A percentile compares a stretch with the other conserved stretches of the same genome.
Evolutionary conservation across 1,140 invertebrate species (phyloP).

Genomic region (Neuroterus valhalla): DNA sequence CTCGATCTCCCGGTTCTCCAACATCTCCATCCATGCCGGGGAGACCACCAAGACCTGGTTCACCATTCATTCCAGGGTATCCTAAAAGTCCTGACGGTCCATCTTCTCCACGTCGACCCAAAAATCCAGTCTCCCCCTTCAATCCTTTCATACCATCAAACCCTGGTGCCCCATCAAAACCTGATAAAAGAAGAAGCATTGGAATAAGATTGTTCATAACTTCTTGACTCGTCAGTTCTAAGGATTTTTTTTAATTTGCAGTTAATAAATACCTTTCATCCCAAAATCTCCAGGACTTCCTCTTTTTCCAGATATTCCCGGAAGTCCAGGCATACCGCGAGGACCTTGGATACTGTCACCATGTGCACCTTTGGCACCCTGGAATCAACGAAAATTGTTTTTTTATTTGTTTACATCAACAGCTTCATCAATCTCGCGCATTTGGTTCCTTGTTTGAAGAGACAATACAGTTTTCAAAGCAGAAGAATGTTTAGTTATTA

Average conservation of each 20-base stretch:
- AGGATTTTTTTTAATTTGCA: background rate
- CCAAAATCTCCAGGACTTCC: conserved; percentile 75
- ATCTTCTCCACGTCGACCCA: conserved; percentile 77
- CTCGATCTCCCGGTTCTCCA: conserved; percentile 66
- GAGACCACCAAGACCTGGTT: conserved; percentile 72
- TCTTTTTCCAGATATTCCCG: conserved; percentile 71
- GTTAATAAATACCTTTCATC: conserved; percentile 54
- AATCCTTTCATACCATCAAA: conserved; percentile 71
- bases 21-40: conserved; percentile 75
- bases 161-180: conserved; percentile 65
- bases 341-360: conserved; percentile 71
- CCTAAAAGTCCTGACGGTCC: conserved; percentile 76
- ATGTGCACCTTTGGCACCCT: conserved; percentile 68
- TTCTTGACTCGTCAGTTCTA: background rate
- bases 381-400: background rate
- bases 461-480: too few species aligned
- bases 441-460: too few species aligned
- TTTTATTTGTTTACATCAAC: too few species aligned
- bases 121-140: conserved; percentile 75
- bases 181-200: conserved; percentile 31
- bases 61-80: conserved; percentile 73
- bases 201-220: background rate
- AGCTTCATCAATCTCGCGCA: too few species aligned
- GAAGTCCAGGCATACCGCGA: conserved; percentile 69
- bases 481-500: too few species aligned